Base-by-base conservation (phyloP, 2,888 invertebrate species). In the Euspilapteryx auroguttella region DNA sequence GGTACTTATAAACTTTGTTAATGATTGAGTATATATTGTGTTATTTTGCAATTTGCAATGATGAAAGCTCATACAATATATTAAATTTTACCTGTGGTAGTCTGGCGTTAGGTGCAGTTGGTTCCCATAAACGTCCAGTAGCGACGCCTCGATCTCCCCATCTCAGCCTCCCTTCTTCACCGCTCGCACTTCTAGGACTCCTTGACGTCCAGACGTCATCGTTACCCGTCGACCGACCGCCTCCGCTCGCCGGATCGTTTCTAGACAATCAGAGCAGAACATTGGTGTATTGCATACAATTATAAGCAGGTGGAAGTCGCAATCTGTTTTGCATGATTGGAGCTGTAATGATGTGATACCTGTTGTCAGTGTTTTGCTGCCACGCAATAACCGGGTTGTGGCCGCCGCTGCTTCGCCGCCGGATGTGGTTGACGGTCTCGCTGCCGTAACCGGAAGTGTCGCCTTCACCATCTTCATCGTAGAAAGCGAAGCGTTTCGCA, bases 371-470 rank as follows among this genome's bases (percentile, higher is more conserved):
- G 25, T 59, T 55, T 38, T 69, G 66, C 38, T 75, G 71, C 75
- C 76, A 76, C 23, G 69, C 75, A 29, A 71, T 53, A 3, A 76
- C 58, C 5, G 66, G 61, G 34, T 49, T 57, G 24, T 44, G 46
- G 26, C 46, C 44, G 13, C 47, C 44, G 34, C 47, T 54, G 22
- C 38, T 38, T 29, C 59, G 61, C 52, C 59, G n/a, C n/a, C n/a
- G n/a, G n/a, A n/a, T 78, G 33, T 80, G 78, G 47, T 81, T 80
- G 8, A 80, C 61, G 26, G 85, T 86, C 50, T 90, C 89, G 52
- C 90, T 90, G 27, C 88, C 86, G 59, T 91, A 89, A 21, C 90
- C 90, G 15, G 89, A 89, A 30, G 89, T 89, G 47, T 89, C 89
- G 21, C 86, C 86, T 47, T 86, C 86, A 29, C 76, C 79, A 39